Percentiles rank a stretch among this genome's conserved stretches.
Conservation (phyloP, 2,888 invertebrate species). For the Halictus ligatus region DNA sequence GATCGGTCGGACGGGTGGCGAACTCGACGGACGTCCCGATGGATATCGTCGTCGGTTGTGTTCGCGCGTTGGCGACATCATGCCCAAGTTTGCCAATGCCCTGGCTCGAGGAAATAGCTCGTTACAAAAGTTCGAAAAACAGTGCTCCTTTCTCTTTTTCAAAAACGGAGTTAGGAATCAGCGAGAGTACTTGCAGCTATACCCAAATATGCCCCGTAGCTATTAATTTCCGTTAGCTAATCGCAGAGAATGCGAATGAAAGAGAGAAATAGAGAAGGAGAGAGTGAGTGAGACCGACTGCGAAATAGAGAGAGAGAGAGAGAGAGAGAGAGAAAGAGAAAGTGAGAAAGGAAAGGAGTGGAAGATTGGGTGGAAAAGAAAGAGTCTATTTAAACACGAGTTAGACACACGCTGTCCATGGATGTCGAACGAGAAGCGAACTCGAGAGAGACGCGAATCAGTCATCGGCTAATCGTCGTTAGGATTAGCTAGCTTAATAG, state of each 20-base stretch:
- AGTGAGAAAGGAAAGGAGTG: background rate
- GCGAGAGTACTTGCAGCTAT: constrained; percentile 81
- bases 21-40: constrained; percentile 38
- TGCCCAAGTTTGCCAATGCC: constrained; percentile 92
- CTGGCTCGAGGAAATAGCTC: constrained; percentile 88
- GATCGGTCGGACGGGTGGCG: constrained; percentile 6
- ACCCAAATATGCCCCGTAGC: constrained; percentile 78
- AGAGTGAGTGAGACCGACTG: background rate
- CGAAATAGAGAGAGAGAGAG: background rate
- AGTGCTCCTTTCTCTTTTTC: constrained; percentile 74
- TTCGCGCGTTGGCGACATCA: constrained; percentile 83
- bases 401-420: background rate
- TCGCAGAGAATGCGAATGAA: background rate
- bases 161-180: constrained; percentile 77
- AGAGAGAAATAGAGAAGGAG: background rate
- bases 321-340: background rate
- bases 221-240: constrained; percentile 17
- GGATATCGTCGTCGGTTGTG: constrained; percentile 20
- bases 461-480: constrained; percentile 6
- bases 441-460: background rate
- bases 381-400: background rate
- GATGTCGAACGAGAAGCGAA: background rate
- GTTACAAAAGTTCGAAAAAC: constrained; percentile 64
- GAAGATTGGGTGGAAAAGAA: constrained; percentile 11
- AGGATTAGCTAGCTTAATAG: constrained; percentile 3